Conservation (phyloP, 2,888 invertebrate genomes). For the Chloroclystis v-ata region DNA sequence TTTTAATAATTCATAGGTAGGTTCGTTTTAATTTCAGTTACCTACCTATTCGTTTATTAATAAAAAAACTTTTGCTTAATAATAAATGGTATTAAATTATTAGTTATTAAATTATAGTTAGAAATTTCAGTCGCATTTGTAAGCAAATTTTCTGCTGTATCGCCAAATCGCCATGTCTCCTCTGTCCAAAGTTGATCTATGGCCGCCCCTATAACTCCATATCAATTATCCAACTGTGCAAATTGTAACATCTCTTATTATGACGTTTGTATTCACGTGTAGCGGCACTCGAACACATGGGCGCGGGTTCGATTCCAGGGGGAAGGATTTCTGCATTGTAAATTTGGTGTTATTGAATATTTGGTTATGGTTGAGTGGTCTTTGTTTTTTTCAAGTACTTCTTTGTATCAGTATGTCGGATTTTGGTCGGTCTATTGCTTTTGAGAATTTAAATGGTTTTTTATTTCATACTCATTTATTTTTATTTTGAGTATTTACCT, state of each 20-base stretch:
- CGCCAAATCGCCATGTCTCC: neutral
- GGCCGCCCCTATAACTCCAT: constrained; percentile 62
- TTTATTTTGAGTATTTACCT: too few species aligned
- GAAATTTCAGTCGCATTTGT: too few species aligned
- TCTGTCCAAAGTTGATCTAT: constrained; percentile 17
- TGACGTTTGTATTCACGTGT: constrained; percentile 56
- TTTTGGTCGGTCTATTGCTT: neutral
- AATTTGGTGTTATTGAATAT: constrained; percentile 30
- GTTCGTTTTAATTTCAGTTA: too few species aligned
- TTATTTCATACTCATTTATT: too few species aligned
- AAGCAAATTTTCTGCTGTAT: neutral
- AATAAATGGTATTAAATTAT: too few species aligned
- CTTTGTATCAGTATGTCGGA: constrained; percentile 16
- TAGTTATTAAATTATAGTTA: too few species aligned
- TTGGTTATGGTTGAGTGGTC: constrained; percentile 25
- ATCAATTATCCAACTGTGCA: constrained; percentile 57
- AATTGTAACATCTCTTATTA: constrained; percentile 51
- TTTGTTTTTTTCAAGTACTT: constrained; percentile 15
- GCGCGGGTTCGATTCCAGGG: constrained; percentile 55
- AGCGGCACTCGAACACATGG: constrained; percentile 70
- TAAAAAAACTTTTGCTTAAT: too few species aligned
- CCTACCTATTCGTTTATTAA: too few species aligned
- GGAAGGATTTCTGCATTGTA: constrained; percentile 37
- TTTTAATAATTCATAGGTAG: too few species aligned
- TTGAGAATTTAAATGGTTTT: too few species aligned